A percentile compares a stretch with the other conserved stretches of the same genome.
phyloP scores from a whole-genome alignment of 2,888 invertebrate genomes.

The Zaprionus bogoriensis region DNA sequence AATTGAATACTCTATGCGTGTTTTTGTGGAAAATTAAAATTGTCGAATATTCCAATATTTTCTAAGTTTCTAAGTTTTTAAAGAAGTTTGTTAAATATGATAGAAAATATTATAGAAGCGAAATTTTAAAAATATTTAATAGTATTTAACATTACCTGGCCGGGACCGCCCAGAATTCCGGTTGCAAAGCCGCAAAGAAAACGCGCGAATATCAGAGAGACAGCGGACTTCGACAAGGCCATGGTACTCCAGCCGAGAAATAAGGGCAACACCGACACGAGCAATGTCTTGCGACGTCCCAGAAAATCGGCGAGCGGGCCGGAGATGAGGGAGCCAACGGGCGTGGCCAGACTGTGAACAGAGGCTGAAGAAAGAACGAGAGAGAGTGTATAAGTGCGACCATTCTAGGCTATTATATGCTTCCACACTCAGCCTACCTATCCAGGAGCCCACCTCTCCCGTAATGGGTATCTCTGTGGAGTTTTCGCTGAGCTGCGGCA shows the following conservation, averaged over 20 bases:
- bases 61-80: too few relatives aligned
- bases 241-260: slow-evolving; percentile 88
- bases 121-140: too few relatives aligned
- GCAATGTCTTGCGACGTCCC: slow-evolving; percentile 87
- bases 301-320: slow-evolving; percentile 88
- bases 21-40: too few relatives aligned
- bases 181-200: slow-evolving; percentile 89
- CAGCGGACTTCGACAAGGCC: slow-evolving; percentile 85
- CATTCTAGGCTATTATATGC: neutral
- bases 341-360: slow-evolving; percentile 90
- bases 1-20: too few relatives aligned
- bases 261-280: slow-evolving; percentile 87
- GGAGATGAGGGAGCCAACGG: slow-evolving; percentile 88
- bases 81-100: too few relatives aligned
- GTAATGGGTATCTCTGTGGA: slow-evolving; percentile 85
- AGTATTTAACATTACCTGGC: too few relatives aligned
- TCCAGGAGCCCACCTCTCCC: slow-evolving; percentile 90
- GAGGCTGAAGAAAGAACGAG: slow-evolving; percentile 85
- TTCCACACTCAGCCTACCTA: slow-evolving; percentile 83
- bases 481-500: slow-evolving; percentile 88
- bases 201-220: slow-evolving; percentile 86
- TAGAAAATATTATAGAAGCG: too few relatives aligned
- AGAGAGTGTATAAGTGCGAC: neutral
- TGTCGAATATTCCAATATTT: too few relatives aligned
- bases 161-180: slow-evolving; percentile 89